phyloP scores from a whole-genome alignment of 2,888 invertebrate species.

The Bombylius major region DNA sequence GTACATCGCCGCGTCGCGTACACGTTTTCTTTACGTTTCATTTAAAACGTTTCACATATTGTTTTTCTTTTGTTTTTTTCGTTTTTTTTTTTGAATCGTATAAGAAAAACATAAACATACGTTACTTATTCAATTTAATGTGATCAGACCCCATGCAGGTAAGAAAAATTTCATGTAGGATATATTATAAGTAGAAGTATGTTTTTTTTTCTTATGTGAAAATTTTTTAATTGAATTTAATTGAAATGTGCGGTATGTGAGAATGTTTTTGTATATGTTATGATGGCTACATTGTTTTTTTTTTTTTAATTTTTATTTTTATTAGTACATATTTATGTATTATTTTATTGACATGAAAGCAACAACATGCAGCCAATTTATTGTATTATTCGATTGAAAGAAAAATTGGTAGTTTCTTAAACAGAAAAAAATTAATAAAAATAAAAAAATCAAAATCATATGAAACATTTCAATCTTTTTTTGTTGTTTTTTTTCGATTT shows the following conservation, averaged over 20 bases:
- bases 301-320: background rate
- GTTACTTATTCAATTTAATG: too few species aligned
- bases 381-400: background rate
- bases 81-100: too few species aligned
- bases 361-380: background rate
- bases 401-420: background rate
- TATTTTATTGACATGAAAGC: background rate
- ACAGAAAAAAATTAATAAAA: background rate
- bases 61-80: background rate
- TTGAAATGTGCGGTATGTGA: too few species aligned
- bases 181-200: too few species aligned
- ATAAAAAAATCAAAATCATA: background rate
- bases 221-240: too few species aligned
- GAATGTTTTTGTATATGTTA: too few species aligned
- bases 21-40: background rate
- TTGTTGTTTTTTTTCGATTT: too few species aligned
- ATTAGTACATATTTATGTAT: too few species aligned
- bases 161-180: background rate
- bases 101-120: too few species aligned
- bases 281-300: too few species aligned
- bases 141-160: background rate
- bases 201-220: too few species aligned
- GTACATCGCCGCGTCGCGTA: background rate
- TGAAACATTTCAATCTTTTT: background rate
- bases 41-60: background rate